Evolutionary conservation across 2,888 invertebrate species (phyloP), one percentile per base, ranked within the genome.

Genomic region (Saturnia japonica): DNA sequence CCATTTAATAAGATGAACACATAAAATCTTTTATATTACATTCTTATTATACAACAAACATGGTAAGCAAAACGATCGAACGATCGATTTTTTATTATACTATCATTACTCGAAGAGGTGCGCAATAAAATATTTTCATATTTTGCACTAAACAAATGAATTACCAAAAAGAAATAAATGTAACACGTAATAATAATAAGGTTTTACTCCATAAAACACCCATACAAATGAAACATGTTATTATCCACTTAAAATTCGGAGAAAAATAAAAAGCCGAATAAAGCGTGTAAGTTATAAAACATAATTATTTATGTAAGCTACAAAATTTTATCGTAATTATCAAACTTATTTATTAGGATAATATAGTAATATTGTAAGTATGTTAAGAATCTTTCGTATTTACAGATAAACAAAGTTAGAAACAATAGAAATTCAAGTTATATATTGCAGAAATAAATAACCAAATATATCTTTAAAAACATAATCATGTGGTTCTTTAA

Each of bases 1-100:
- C 67, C 73, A 73, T 77, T 77, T 75, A 75, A 76, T 78, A 79
- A 80, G 77, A 78, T 80, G 77, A 81, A 77, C 75, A 78, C 75
- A 78, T 79, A 74, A 80, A 77, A 74, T 73, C 72, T 75, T 74
- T 71, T 76, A 77, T 80, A 77, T 76, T 74, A 60, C 57, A 14
- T 76, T 75, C 73, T 76, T 76, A 76, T 77, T 78, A 75, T 74
- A 66, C 34, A 70, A 74, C n/a, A 76, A 67, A 72, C 75, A 76
- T 75, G 64, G 47, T 34, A 34, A n/a, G 64, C 40, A 19, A 40
- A 22, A 11, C 67, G 72, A 68, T 74, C 74, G n/a, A n/a, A n/a
- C 74, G 54, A 64, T 43, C 42, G 69, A 28, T 40, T 19, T 72
- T 69, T 70, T 67, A 72, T 72, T 74, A 68, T 69, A 43, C 70